phyloP scores from a whole-genome alignment of 2,797 vertebrate genomes.

The Lepidocolaptes lacrymiger region DNA sequence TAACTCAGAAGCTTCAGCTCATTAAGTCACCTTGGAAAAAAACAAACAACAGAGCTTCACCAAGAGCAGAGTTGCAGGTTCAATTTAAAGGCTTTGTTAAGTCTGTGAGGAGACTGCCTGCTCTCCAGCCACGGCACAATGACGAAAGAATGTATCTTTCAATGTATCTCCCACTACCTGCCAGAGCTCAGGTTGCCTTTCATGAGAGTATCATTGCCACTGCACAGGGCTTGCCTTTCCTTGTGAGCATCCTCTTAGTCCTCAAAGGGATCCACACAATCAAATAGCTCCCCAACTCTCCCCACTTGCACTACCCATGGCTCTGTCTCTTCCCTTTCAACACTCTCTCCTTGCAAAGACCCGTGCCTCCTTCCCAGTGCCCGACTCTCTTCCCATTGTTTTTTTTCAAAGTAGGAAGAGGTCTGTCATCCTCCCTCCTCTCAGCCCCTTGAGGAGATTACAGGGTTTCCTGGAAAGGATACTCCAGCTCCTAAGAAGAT shows the following conservation, averaged over 20 bases:
- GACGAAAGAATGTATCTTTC: neutral
- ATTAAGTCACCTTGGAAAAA: neutral
- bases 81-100: neutral
- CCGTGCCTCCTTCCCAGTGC: rapidly evolving
- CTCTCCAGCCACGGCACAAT: neutral
- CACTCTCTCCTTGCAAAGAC: neutral
- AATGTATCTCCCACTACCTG: neutral
- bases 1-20: neutral
- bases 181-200: neutral
- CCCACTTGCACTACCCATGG: neutral
- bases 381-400: neutral
- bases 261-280: neutral
- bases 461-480: conserved; percentile 15
- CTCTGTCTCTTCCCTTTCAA: neutral
- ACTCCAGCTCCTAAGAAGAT: neutral
- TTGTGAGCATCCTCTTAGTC: rapidly evolving
- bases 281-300: neutral
- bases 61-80: neutral
- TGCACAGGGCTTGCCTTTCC: neutral
- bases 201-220: rapidly evolving
- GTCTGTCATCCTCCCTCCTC: neutral
- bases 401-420: neutral
- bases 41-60: conserved; percentile 37
- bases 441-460: neutral
- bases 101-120: conserved; percentile 3